Evolutionary conservation across 2,888 invertebrate genomes (phyloP).

Genomic region (Reticulitermes lucifugus): DNA sequence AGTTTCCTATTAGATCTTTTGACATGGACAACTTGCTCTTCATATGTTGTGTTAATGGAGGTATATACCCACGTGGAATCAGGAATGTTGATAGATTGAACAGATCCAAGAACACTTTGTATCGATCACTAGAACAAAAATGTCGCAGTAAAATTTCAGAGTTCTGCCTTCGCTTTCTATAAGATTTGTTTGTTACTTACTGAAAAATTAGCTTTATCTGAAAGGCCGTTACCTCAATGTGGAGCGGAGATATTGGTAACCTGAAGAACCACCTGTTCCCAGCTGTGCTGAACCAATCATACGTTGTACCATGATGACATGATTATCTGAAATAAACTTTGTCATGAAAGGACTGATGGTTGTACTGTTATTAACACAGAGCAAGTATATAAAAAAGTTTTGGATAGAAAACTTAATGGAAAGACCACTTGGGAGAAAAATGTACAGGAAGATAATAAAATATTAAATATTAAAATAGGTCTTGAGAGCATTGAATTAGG

Average conservation of each 20-base stretch:
- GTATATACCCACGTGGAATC: conserved; percentile 91
- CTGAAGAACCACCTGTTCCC: conserved; percentile 98
- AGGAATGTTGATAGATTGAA: conserved; percentile 98
- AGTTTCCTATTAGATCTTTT: conserved; percentile 24
- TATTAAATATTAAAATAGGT: too few relatives aligned
- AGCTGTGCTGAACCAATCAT: conserved; percentile 98
- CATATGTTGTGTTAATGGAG: conserved; percentile 87
- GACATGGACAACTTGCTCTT: conserved; percentile 71
- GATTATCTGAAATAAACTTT: conserved; percentile 82
- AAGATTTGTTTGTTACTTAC: background rate
- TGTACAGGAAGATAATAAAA: too few relatives aligned
- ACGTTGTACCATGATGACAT: conserved; percentile 97
- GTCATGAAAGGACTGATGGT: background rate
- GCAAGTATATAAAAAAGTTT: too few relatives aligned
- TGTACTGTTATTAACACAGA: too few relatives aligned
- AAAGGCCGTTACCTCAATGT: conserved; percentile 84
- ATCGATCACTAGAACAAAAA: conserved; percentile 85
- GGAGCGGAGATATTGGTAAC: conserved; percentile 96
- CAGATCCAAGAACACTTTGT: conserved; percentile 97
- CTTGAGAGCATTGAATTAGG: too few relatives aligned
- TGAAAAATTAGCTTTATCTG: background rate
- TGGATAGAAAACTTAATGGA: too few relatives aligned
- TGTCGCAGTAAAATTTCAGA: too few relatives aligned
- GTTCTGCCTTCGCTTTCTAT: too few relatives aligned
- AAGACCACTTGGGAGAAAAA: too few relatives aligned